Evolutionary conservation across 2,888 invertebrate species (phyloP).

Genomic region (Standfussiana lucernea): DNA sequence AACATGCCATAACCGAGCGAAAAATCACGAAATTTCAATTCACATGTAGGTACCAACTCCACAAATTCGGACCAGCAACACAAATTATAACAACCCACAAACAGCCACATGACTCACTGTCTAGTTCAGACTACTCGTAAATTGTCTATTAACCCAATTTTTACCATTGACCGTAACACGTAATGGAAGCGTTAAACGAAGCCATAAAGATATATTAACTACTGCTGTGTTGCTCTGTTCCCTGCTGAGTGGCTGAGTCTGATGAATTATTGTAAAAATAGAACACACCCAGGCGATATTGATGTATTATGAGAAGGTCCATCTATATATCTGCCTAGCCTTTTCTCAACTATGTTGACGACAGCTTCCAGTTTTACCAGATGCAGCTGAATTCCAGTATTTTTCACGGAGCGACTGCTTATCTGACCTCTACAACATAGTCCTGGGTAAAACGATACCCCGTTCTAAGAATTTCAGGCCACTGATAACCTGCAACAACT

Average conservation of each 20-base stretch:
- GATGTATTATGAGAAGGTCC: background rate
- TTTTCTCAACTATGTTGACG: background rate
- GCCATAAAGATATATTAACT: constrained; percentile 58
- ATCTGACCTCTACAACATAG: background rate
- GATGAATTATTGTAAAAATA: constrained; percentile 12
- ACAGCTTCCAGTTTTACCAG: background rate
- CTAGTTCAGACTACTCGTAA: constrained; percentile 66
- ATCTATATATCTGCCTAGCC: background rate
- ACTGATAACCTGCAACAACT: background rate
- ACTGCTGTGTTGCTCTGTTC: constrained; percentile 27
- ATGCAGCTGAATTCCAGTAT: background rate
- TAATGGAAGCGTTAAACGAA: constrained; percentile 60
- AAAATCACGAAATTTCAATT: background rate
- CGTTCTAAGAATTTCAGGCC: background rate
- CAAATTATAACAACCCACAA: constrained; percentile 59
- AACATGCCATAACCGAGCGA: background rate
- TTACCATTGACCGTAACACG: constrained; percentile 70
- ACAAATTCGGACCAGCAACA: constrained; percentile 21
- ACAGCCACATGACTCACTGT: constrained; percentile 58
- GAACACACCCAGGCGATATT: background rate
- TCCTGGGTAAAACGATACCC: background rate
- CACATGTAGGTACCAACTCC: background rate
- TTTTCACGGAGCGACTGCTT: background rate
- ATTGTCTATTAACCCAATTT: constrained; percentile 80
- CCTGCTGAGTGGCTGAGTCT: constrained; percentile 43